A percentile compares a stretch with the other conserved stretches of the same genome.
These are phyloP conservation scores for Anhinga rufa DNA, from an alignment of 2,113 vertebrate genomes.

Conservation along the genomic window DNA sequence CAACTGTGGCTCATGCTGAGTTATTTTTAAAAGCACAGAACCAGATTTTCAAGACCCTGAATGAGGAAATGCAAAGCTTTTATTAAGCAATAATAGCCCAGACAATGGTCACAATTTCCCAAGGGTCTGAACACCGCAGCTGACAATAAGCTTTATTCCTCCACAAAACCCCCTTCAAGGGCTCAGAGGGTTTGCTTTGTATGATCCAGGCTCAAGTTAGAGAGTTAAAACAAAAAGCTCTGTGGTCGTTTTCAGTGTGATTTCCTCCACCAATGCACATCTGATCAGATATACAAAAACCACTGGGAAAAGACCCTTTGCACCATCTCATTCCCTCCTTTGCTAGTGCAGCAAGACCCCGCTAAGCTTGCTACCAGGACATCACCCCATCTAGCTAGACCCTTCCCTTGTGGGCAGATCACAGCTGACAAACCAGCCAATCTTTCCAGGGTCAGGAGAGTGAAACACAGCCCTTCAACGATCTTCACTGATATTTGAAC, in stretches of 20 bases:
- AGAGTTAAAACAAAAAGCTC: slow-evolving; percentile 11
- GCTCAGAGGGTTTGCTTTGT: slow-evolving; percentile 3
- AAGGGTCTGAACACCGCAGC: slow-evolving; percentile 24
- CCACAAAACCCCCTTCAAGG: slow-evolving; percentile 27
- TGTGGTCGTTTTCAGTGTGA: background rate
- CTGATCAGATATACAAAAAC: background rate
- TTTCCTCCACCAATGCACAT: background rate
- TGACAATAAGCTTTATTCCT: slow-evolving; percentile 49
- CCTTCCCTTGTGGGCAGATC: background rate
- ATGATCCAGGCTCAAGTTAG: background rate
- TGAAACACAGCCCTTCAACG: background rate
- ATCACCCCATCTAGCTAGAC: background rate
- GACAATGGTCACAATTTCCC: slow-evolving; percentile 58
- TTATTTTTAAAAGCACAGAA: slow-evolving; percentile 51
- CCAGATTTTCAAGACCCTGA: slow-evolving; percentile 19
- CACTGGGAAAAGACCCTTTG: background rate
- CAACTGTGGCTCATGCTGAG: slow-evolving; percentile 6
- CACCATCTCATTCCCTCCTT: fast-evolving
- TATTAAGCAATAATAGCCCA: slow-evolving; percentile 45
- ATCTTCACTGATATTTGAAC: background rate
- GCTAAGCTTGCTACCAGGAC: background rate
- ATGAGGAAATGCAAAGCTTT: slow-evolving; percentile 56
- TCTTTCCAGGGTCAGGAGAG: background rate
- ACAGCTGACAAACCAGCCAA: background rate
- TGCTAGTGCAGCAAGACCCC: background rate